phyloP scores from a whole-genome alignment of 2,797 vertebrate genomes.

The Buphagus erythrorhynchus region DNA sequence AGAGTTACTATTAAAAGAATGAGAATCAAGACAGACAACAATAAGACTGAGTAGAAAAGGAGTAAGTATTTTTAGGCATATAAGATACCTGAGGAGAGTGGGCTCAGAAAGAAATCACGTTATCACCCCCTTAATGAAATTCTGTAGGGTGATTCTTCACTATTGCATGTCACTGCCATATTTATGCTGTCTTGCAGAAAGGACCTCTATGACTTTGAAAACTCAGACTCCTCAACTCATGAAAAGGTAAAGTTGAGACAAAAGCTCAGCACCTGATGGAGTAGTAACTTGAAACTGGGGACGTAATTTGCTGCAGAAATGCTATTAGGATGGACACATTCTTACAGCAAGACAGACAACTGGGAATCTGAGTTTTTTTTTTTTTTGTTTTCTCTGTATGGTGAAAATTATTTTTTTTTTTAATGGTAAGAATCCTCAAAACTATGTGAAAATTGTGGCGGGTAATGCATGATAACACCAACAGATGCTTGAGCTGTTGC shows the following conservation, averaged over 20 bases:
- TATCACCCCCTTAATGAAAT: neutral
- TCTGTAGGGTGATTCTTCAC: neutral
- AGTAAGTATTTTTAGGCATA: neutral
- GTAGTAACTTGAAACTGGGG: neutral
- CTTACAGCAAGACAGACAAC: neutral
- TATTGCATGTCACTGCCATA: rapidly evolving
- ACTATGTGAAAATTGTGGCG: neutral
- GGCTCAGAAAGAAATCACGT: rapidly evolving
- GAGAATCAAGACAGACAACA: neutral
- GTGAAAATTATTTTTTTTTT: neutral
- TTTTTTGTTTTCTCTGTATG: neutral
- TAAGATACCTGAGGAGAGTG: neutral
- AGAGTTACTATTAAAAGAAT: neutral
- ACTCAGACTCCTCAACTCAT: conserved; percentile 39
- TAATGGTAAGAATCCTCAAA: rapidly evolving
- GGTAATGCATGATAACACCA: rapidly evolving
- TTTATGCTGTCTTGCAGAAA: conserved; percentile 17
- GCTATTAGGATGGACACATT: rapidly evolving
- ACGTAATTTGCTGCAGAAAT: neutral
- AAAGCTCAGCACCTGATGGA: neutral
- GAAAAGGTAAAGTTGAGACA: conserved; percentile 45
- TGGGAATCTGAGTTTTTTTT: neutral
- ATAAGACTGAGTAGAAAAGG: neutral
- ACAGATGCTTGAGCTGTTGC: neutral
- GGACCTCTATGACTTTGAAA: conserved; percentile 48